Evolutionary conservation across 2,113 vertebrate species (phyloP), one percentile per base, ranked within the genome.

Genomic region (Aptenodytes forsteri): DNA sequence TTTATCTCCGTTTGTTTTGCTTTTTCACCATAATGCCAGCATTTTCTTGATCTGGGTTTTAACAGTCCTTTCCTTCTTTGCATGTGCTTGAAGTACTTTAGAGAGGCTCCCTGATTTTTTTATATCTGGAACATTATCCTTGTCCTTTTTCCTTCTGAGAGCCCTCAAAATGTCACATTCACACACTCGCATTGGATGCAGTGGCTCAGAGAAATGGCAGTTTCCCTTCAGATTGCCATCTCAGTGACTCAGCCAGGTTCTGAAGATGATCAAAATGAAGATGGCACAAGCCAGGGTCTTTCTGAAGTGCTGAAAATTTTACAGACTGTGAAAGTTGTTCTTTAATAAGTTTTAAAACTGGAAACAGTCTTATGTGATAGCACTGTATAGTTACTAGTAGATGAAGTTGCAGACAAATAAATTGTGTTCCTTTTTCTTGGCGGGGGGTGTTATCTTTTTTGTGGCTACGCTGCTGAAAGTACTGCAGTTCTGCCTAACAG

Each of bases 1-100:
- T 93, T 97, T 80, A 44, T 93, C 75, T 93, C 26, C 67, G 11
- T 87, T 91, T 82, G 50, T 71, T 90, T 95, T 90, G 21, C 17
- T 73, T 89, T 87, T 87, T 40, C 27, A 75, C 38, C 26, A 32
- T 67, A 76, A 84, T 19, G 9, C 19, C 21, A 34, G 18, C 9
- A 61, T 87, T 79, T 75, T 93, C 61, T 76, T 61, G 23, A 69
- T 72, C 42, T 30, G 32, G 17, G 6, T 47, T 88, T 83, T 78
- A 73, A 27, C 22, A 64, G 10, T 81, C 18, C 8, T 11, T 94
- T 73, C 25, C 18, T 71, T 67, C 50, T 70, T 76, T 52, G 5
- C 38, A 12, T 11, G 21, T 46, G 25, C 44, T 64, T 87, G 23
- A 84, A 87, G 30, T 38, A 27, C 42, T 72, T 92, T 26, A 46